Conservation (phyloP, 2,113 vertebrate species). For the Menura novaehollandiae region DNA sequence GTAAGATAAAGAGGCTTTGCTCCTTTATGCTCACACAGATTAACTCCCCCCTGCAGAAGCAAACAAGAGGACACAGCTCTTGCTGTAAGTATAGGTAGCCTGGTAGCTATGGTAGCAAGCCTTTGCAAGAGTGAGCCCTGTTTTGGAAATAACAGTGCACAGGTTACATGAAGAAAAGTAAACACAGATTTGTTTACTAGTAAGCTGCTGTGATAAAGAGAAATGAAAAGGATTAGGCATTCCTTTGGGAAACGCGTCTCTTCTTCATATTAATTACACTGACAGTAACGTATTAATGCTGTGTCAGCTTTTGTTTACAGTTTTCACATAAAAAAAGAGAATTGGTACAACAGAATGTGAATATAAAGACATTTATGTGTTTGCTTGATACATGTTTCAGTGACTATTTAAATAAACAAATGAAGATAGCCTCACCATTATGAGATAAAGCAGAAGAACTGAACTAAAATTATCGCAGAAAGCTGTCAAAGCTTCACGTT, state of each 20-base stretch:
- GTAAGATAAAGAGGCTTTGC: not conserved
- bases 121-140: not conserved
- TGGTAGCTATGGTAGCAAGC: constrained; percentile 34
- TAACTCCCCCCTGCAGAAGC: not conserved
- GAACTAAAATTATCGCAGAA: not conserved
- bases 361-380: not conserved
- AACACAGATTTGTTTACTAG: constrained; percentile 16
- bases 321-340: not conserved
- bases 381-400: not conserved
- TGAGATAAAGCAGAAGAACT: not conserved
- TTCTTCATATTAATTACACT: constrained; percentile 5
- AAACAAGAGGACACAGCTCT: not conserved
- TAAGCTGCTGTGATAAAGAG: not conserved
- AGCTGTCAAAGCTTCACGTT: not conserved
- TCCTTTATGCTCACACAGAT: not conserved
- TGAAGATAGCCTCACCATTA: not conserved
- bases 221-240: not conserved
- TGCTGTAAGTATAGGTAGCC: not conserved
- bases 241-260: not conserved
- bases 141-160: not conserved
- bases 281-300: not conserved
- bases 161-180: not conserved
- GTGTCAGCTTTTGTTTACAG: constrained; percentile 17
- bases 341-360: not conserved
- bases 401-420: not conserved